These are phyloP conservation scores for Lepidothrix coronata DNA, from an alignment of 2,113 vertebrate species.

Conservation along the genomic window DNA sequence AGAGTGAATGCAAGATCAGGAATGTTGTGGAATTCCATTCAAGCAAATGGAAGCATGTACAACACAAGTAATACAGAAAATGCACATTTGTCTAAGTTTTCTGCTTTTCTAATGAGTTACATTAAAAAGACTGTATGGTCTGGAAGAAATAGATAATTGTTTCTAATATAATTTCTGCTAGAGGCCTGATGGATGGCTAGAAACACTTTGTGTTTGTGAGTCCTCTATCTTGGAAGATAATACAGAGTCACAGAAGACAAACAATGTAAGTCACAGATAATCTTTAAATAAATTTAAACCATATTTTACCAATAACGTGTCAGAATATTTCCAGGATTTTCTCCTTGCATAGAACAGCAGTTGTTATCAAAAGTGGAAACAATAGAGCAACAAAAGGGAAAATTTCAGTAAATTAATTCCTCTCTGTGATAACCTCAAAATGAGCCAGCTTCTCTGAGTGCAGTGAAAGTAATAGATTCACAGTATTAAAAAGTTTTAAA, in stretches of 20 bases:
- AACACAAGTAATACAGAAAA: neutral
- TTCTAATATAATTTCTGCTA: neutral
- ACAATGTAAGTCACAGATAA: neutral
- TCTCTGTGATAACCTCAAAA: neutral
- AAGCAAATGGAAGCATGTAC: neutral
- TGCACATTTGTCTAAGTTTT: neutral
- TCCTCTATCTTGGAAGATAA: neutral
- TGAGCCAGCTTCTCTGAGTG: neutral
- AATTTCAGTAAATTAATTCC: neutral
- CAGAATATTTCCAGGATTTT: neutral
- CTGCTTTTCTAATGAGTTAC: neutral
- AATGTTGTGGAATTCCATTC: neutral
- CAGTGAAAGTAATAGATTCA: neutral
- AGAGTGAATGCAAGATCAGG: neutral
- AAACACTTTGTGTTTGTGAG: neutral
- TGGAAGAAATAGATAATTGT: neutral
- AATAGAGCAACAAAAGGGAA: neutral
- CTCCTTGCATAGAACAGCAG: neutral
- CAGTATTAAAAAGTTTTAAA: neutral
- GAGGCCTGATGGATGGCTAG: neutral
- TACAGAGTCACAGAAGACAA: neutral
- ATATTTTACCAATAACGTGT: neutral
- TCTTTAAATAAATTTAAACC: neutral
- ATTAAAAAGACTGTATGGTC: neutral
- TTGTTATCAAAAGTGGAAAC: neutral